Evolutionary conservation across 2,888 invertebrate species (phyloP).

Genomic region (Pilophorus perplexus): DNA sequence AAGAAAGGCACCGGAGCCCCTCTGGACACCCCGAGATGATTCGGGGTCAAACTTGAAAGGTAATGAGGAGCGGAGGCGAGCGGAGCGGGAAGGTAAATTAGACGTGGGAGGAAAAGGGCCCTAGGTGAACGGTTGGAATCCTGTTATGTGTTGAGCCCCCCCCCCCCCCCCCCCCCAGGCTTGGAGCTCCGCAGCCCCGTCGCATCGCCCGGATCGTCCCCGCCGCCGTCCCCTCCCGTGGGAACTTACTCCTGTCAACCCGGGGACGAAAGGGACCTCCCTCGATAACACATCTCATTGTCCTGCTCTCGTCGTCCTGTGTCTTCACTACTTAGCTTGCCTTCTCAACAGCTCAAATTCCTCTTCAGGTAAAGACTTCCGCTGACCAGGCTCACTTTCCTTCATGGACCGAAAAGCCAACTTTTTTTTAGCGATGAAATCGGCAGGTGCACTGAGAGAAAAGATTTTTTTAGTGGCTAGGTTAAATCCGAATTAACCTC

Average conservation of each 20-base stretch:
- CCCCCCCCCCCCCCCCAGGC: not conserved
- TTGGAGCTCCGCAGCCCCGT: not conserved
- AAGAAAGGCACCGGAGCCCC: slow-evolving; percentile 34
- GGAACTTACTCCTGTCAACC: slow-evolving; percentile 22
- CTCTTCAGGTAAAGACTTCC: no score
- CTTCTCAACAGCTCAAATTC: no score
- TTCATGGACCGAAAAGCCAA: no score
- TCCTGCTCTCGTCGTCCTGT: slow-evolving; percentile 14
- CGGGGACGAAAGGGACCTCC: slow-evolving; percentile 23
- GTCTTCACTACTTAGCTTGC: no score
- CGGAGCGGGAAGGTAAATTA: slow-evolving; percentile 31
- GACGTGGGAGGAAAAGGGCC: slow-evolving; percentile 32
- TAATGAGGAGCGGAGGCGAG: slow-evolving; percentile 19
- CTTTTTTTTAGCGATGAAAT: no score
- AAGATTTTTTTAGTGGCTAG: no score
- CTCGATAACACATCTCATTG: slow-evolving; percentile 31
- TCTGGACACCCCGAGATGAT: slow-evolving; percentile 29
- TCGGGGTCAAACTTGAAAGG: slow-evolving; percentile 39
- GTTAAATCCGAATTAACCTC: no score
- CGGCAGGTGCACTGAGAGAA: no score
- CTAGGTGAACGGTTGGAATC: slow-evolving; percentile 36
- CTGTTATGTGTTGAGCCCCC: slow-evolving; percentile 32
- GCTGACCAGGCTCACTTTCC: no score
- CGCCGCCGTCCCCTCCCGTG: not conserved
- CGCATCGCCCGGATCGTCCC: not conserved